A percentile compares a stretch with the other conserved stretches of the same genome.
Evolutionary conservation across 2,888 invertebrate genomes (phyloP).

Genomic region (Neoascia interrupta): DNA sequence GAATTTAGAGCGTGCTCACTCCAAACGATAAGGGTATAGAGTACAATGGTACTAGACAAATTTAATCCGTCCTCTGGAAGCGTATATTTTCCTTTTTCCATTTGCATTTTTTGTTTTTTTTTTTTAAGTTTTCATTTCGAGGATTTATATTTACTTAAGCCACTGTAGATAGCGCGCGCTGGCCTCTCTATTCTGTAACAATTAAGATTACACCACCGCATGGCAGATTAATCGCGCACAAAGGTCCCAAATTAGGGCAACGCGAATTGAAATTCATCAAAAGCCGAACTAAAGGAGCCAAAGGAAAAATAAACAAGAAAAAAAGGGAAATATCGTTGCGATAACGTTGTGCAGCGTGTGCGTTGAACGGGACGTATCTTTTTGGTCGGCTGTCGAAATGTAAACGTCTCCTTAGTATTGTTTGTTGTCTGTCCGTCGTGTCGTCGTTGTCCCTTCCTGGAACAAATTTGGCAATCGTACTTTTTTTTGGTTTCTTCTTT

Average conservation of each 20-base stretch:
- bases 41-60: no score
- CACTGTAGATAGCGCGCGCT: constrained; percentile 60
- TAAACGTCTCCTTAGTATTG: constrained; percentile 62
- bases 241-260: constrained; percentile 64
- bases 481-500: constrained; percentile 12
- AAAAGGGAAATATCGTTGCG: constrained; percentile 56
- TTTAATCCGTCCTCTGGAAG: constrained; percentile 29
- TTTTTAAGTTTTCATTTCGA: constrained; percentile 45
- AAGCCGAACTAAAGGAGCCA: constrained; percentile 26
- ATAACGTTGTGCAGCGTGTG: constrained; percentile 53
- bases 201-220: constrained; percentile 63
- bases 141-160: constrained; percentile 64
- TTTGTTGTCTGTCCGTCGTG: constrained; percentile 57
- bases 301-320: constrained; percentile 51
- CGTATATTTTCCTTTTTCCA: no score
- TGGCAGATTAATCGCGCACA: constrained; percentile 64
- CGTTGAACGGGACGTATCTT: constrained; percentile 49
- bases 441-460: constrained; percentile 11
- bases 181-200: constrained; percentile 34
- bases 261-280: constrained; percentile 61
- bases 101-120: constrained; percentile 31
- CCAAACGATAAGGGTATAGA: constrained; percentile 50
- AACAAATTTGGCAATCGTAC: constrained; percentile 60
- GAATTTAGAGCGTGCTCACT: constrained; percentile 30
- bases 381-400: constrained; percentile 47